Percentiles rank a stretch among this genome's conserved stretches.
phyloP scores from a whole-genome alignment of 2,113 vertebrate genomes.

The Pluvianellus socialis region DNA sequence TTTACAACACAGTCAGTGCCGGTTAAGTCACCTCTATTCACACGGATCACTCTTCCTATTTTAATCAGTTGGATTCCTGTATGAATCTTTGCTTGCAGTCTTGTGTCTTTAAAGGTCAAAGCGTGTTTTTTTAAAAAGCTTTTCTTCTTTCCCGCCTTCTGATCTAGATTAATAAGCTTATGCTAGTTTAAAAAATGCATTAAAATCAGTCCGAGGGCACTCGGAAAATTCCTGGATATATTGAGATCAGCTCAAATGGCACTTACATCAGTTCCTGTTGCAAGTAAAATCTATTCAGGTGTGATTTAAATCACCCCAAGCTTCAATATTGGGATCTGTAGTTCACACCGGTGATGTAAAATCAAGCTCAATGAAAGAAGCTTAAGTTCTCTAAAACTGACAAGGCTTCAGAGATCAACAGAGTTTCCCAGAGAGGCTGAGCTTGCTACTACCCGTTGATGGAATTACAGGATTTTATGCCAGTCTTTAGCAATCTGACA shows the following conservation, averaged over 20 bases:
- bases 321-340: not conserved
- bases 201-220: not conserved
- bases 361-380: not conserved
- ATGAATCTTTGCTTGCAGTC: not conserved
- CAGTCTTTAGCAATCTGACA: not conserved
- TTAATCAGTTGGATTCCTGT: not conserved
- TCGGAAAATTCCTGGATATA: not conserved
- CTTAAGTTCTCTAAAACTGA: not conserved
- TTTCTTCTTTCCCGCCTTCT: not conserved
- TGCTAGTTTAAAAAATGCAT: not conserved
- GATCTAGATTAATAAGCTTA: not conserved
- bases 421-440: not conserved
- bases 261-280: not conserved
- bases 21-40: not conserved
- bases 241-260: not conserved
- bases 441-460: rapidly evolving
- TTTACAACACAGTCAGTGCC: not conserved
- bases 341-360: not conserved
- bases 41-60: not conserved
- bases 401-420: rapidly evolving
- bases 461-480: not conserved
- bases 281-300: not conserved
- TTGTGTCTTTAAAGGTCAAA: not conserved
- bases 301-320: not conserved
- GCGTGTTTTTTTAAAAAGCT: rapidly evolving